Evolutionary conservation across 2,113 vertebrate genomes (phyloP), one percentile per base, ranked within the genome.

Genomic region (Colossoma macropomum): DNA sequence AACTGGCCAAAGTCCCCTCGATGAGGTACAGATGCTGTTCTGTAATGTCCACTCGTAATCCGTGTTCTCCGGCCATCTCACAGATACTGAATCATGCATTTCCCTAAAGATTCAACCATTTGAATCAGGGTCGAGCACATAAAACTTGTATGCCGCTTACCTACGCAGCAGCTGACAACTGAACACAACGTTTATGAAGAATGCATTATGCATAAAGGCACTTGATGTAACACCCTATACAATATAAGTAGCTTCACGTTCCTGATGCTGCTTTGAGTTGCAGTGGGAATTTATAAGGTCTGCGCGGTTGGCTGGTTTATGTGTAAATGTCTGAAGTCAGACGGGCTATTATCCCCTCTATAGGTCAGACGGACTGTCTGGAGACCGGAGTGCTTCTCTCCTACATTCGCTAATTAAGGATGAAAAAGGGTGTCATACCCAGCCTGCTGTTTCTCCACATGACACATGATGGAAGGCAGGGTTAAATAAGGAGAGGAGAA

Each of bases 331-430:
- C 81, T 52, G 76, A 30, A 77, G 75, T 50, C 50, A 72, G 68
- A 45, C 23, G 32, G 62, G 16, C 60, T 68, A 25, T 62, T 52
- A 27, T 30, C 68, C 65, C 66, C 32, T 21, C 54, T 23, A 45
- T 79, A 79, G 77, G 63, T 79, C 59, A 68, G 27, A 52, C 38
- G 25, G 25, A 74, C 72, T 66, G 72, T 32, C 60, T 81, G 8
- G 79, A 81, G n/a, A 63, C 34, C 19, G 34, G 15, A 50, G 56
- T 28, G n/a, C 19, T 27, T n/a, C 69, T 71, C 66, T 78, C 68
- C 75, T 48, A 77, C 45, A 74, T 82, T 65, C 4, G 50, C 69
- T 85, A 81, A 85, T 81, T 85, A 82, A 78, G 50, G 56, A 32
- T 13, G 25, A 38, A 34, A 69, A 81, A 81, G 79, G 65, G 83